Evolutionary conservation across 2,113 vertebrate genomes (phyloP).

Genomic region (Rana temporaria): DNA sequence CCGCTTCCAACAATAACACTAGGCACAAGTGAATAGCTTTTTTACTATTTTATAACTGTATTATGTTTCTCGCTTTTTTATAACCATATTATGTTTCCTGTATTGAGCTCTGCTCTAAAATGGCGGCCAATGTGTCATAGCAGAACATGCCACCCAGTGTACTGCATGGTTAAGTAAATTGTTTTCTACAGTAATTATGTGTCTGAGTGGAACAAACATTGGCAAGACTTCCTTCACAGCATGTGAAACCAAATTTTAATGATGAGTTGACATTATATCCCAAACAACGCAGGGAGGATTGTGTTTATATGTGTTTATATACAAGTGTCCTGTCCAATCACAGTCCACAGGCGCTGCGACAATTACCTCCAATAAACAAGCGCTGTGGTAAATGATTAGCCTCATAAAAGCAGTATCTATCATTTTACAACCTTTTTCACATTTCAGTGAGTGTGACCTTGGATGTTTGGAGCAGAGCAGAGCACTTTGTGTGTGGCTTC

Average conservation of each 20-base stretch:
- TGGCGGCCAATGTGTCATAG: no score
- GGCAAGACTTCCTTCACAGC: neutral
- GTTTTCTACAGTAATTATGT: neutral
- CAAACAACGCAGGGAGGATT: neutral
- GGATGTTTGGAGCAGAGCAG: neutral
- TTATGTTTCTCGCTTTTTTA: no score
- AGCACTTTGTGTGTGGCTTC: neutral
- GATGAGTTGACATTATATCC: neutral
- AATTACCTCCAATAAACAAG: constrained; percentile 41
- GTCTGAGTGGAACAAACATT: neutral
- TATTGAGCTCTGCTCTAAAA: no score
- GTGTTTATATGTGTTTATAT: neutral
- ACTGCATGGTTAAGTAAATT: neutral
- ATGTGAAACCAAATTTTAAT: neutral
- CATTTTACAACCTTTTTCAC: constrained; percentile 45
- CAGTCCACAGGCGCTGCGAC: neutral
- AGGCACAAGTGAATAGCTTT: no score
- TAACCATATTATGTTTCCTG: no score
- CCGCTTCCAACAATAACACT: no score
- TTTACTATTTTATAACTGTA: no score
- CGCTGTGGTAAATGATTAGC: constrained; percentile 38
- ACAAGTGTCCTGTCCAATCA: neutral
- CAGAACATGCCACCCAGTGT: neutral
- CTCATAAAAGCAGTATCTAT: constrained; percentile 39
- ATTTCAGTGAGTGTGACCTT: constrained; percentile 48